Percentiles rank a stretch among this genome's conserved stretches.
These are phyloP conservation scores for Anser brachyrhynchus DNA, from an alignment of 2,113 vertebrate genomes.

Conservation along the genomic window DNA sequence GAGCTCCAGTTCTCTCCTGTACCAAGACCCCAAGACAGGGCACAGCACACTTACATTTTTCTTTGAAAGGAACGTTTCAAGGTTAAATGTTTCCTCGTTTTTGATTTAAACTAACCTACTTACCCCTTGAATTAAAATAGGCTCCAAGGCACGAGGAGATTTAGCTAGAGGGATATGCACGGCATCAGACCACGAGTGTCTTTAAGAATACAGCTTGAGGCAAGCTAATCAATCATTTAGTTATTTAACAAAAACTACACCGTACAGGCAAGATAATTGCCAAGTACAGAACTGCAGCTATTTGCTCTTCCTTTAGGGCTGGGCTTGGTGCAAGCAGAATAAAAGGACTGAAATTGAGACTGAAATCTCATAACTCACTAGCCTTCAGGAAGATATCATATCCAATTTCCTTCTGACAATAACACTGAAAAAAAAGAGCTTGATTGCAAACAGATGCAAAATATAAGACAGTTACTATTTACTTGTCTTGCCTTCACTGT, in stretches of 20 bases:
- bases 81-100: background rate
- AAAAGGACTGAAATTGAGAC: background rate
- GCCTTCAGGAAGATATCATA: background rate
- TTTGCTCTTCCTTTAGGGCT: background rate
- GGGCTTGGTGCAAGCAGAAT: background rate
- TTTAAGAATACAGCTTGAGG: background rate
- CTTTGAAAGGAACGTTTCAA: background rate
- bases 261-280: background rate
- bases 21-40: no score
- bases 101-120: background rate
- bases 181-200: background rate
- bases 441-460: slow-evolving; percentile 62
- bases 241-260: background rate
- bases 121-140: background rate
- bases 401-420: background rate
- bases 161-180: background rate
- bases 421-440: slow-evolving; percentile 9
- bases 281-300: background rate
- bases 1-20: no score
- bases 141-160: background rate
- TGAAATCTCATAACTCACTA: background rate
- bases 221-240: slow-evolving; percentile 11
- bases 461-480: slow-evolving; percentile 26
- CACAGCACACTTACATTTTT: background rate
- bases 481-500: slow-evolving; percentile 23